phyloP scores from a whole-genome alignment of 2,113 vertebrate genomes.

The Morone saxatilis region DNA sequence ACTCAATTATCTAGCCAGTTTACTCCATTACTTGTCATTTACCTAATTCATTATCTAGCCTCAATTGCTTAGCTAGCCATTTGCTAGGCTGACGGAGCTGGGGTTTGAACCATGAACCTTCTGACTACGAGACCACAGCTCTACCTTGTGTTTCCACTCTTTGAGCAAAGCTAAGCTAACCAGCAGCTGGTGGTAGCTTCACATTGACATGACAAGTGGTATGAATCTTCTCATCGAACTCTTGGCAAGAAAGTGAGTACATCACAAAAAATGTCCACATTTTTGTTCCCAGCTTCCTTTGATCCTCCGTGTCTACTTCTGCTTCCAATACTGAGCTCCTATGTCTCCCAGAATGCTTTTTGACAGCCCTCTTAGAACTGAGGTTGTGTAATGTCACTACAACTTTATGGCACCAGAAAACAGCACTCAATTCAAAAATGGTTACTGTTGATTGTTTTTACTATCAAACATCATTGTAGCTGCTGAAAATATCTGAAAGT shows the following conservation, averaged over 20 bases:
- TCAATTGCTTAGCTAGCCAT: too few species aligned
- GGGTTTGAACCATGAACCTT: too few species aligned
- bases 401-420: not conserved
- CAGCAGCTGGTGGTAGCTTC: not conserved
- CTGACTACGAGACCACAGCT: too few species aligned
- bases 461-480: not conserved
- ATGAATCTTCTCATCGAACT: not conserved
- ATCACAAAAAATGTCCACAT: not conserved
- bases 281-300: not conserved
- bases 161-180: constrained; percentile 4
- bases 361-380: not conserved
- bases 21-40: too few species aligned
- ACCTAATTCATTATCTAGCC: too few species aligned
- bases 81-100: too few species aligned
- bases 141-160: not conserved
- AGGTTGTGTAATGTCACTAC: not conserved
- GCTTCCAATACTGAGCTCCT: not conserved
- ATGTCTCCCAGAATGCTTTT: constrained; percentile 15
- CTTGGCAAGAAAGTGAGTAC: not conserved
- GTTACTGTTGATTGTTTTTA: not conserved
- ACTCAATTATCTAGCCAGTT: too few species aligned
- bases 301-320: not conserved
- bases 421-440: not conserved
- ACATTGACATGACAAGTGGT: not conserved
- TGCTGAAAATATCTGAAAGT: not conserved